phyloP scores from a whole-genome alignment of 2,797 vertebrate species.

The Delichon dasypus region DNA sequence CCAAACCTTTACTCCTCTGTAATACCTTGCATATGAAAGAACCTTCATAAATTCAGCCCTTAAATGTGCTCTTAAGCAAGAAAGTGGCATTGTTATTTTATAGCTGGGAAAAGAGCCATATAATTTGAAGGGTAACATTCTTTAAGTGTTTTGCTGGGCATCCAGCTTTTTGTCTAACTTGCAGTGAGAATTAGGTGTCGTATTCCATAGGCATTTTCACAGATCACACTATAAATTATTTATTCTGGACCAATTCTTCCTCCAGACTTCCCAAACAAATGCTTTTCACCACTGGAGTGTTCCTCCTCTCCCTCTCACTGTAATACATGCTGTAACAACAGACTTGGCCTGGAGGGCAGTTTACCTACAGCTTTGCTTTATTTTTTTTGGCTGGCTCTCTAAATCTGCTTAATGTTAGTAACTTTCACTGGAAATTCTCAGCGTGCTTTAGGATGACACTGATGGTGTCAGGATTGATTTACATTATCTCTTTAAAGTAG shows the following conservation, averaged over 20 bases:
- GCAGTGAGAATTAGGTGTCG: not conserved
- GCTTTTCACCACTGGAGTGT: slow-evolving; percentile 12
- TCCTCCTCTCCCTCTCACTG: not conserved
- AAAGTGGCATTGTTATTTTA: not conserved
- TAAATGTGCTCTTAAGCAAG: not conserved
- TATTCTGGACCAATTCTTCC: slow-evolving; percentile 19
- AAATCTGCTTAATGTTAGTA: slow-evolving; percentile 25
- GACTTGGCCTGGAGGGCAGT: slow-evolving; percentile 37
- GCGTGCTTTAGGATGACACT: slow-evolving; percentile 26
- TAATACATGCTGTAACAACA: slow-evolving; percentile 20
- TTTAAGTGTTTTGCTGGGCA: not conserved
- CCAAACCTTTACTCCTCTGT: not conserved
- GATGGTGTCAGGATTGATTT: slow-evolving; percentile 36
- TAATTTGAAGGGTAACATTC: not conserved
- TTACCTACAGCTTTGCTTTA: slow-evolving; percentile 39
- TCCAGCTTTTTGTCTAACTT: slow-evolving; percentile 6
- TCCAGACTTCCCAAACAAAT: slow-evolving; percentile 25
- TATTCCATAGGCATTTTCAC: not conserved
- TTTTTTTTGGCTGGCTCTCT: slow-evolving; percentile 34
- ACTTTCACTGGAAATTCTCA: slow-evolving; percentile 43
- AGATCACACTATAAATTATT: not conserved
- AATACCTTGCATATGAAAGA: not conserved
- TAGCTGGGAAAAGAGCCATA: not conserved
- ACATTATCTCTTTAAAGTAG: slow-evolving; percentile 56
- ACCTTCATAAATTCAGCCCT: not conserved